Evolutionary conservation across 2,888 invertebrate genomes (phyloP).

Genomic region (Trimorus sp.): DNA sequence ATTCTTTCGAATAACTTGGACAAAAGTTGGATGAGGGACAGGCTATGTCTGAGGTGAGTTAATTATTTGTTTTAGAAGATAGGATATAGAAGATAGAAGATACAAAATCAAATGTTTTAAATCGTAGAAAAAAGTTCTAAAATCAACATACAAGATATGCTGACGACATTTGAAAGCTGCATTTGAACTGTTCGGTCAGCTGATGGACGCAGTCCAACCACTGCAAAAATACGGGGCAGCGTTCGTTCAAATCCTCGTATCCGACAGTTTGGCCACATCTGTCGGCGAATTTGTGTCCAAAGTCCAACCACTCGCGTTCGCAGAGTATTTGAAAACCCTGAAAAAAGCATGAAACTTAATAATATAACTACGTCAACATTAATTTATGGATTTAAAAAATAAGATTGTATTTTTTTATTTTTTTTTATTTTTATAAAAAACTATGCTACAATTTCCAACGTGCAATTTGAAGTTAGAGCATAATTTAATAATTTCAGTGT

Average conservation of each 20-base stretch:
- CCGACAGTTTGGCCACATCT: slow-evolving; percentile 93
- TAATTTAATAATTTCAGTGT: too few species aligned
- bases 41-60: too few species aligned
- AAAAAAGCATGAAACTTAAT: not conserved
- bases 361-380: too few species aligned
- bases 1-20: not conserved
- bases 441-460: too few species aligned
- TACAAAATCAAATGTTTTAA: not conserved
- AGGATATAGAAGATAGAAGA: too few species aligned
- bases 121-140: not conserved
- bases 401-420: too few species aligned
- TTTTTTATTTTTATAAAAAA: too few species aligned
- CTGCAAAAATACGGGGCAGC: slow-evolving; percentile 98
- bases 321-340: slow-evolving; percentile 97
- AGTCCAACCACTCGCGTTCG: slow-evolving; percentile 98
- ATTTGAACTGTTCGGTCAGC: slow-evolving; percentile 92
- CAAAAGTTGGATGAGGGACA: too few species aligned
- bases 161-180: slow-evolving; percentile 97
- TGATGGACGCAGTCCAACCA: slow-evolving; percentile 99
- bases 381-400: too few species aligned
- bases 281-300: slow-evolving; percentile 99
- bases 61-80: too few species aligned
- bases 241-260: slow-evolving; percentile 94
- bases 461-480: too few species aligned
- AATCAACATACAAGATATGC: slow-evolving; percentile 89